Evolutionary conservation across 2,888 invertebrate genomes (phyloP), one percentile per base, ranked within the genome.

Genomic region (Macrophya alboannulata): DNA sequence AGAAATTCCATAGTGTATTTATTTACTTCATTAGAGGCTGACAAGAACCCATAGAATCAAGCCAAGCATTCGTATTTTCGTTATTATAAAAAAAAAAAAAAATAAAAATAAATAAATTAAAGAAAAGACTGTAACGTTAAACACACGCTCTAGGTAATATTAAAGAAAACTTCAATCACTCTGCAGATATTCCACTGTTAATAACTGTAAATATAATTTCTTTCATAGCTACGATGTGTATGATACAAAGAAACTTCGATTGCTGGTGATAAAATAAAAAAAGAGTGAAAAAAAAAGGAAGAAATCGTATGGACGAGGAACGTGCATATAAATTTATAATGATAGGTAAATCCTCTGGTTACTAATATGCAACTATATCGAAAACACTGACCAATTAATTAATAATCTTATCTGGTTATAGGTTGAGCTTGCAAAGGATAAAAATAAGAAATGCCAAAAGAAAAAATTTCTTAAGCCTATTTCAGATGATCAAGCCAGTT

Each of bases 171-270:
- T 86, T 77, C 85, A 85, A 84, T 86, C 85, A 85, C 51, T 89
- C 51, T 89, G 85, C 72, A 25, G 10, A 31, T 21, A 74, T 45
- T 74, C 45, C 43, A 45, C 89, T 88, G 87, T 89, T 91, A 88
- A 88, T 90, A 91, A 89, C 91, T 90, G 90, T 90, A 91, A 92
- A 92, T 92, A 91, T 92, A 92, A 92, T 92, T 91, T 90, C 88
- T 88, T 90, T 89, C 88, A 90, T 91, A 91, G 90, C 89, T 90
- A 91, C 90, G 90, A 31, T 31, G 89, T 89, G 89, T 92, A 91
- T 90, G 87, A 90, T 92, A 91, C 91, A 91, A 89, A 89, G 87
- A 89, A 89, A 85, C 8, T 88, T 89, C 87, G 86, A 89, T 89
- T 87, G 86, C 88, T 86, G 87, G 81, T 89, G 77, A 31, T 37